These are phyloP conservation scores for Isaurus tuberculatus DNA, from an alignment of 92 coral and sea anemone genomes.

Conservation along the genomic window DNA sequence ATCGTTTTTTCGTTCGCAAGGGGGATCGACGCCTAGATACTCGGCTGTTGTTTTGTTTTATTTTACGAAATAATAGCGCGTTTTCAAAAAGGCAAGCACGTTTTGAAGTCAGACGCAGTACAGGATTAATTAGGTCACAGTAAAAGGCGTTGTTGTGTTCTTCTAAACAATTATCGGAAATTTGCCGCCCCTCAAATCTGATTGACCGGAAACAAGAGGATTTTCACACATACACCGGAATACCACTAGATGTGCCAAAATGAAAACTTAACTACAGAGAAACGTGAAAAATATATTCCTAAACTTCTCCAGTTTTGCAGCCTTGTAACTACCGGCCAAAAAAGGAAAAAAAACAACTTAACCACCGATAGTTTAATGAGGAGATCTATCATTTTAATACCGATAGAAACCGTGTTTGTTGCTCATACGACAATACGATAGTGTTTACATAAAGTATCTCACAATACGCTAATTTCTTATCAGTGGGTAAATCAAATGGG, in stretches of 20 bases:
- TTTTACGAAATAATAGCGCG: neutral
- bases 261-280: neutral
- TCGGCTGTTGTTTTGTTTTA: neutral
- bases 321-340: too few species aligned
- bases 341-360: too few species aligned
- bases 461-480: too few species aligned
- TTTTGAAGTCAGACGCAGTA: neutral
- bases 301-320: too few species aligned
- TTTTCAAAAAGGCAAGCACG: neutral
- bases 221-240: too few species aligned
- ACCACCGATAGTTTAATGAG: too few species aligned
- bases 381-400: too few species aligned
- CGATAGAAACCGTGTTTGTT: too few species aligned
- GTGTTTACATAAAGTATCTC: too few species aligned
- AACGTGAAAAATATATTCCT: neutral
- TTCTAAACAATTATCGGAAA: conserved; percentile 23
- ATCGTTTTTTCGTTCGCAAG: conserved; percentile 6
- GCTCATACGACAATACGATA: too few species aligned
- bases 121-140: neutral
- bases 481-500: too few species aligned
- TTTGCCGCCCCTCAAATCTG: neutral
- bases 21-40: neutral
- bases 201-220: neutral
- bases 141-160: conserved; percentile 6
- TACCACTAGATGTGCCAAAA: neutral